Base-by-base conservation (phyloP, 1,140 invertebrate species). In the Colletes latitarsis region DNA sequence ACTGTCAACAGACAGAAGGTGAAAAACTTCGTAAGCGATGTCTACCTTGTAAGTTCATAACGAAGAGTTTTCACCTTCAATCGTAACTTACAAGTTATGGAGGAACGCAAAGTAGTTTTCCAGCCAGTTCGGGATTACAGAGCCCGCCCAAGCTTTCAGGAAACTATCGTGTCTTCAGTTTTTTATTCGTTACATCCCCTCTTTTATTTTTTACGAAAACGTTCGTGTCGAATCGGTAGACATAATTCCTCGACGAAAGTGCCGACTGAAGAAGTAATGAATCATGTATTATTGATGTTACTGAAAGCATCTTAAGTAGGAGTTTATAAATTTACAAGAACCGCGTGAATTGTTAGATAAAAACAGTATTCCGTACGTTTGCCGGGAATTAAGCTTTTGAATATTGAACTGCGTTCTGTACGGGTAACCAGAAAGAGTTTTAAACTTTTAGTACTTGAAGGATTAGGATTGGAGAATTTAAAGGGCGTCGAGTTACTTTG, bases 21-120 rank as follows among this genome's bases (percentile, higher is more conserved):
- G 67, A 71, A 46, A 71, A 78, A 72, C 57, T 78, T 72, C 58
- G 19, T 78, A 78, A 78, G 71, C 71, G 69, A 72, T 78, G 63
- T 43, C 76, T 46, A 63, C 43, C 30, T 72, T 72, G 43, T 55
- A 63, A 72, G 76, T 78, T 78, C 69, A 21, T 46, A 78, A 63
- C 58, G 76, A 72, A 72, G 19, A 39, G 46, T 64, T 71, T 30
- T 69, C 21, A 78, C 39, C 58, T 49, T 78, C 69, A 64, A 78
- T 78, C 76, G 72, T 72, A 78, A 72, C 58, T 78, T 53, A 30
- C 58, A 46, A 78, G 68, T 78, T 78, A 72, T 63, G 58, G 76
- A 21, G 12, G 46, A n/a, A 46, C n/a, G 58, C n/a, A 55, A 78
- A 63, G 30, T 15, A 78, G 58, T 63, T 70, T 70, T 19, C 55